phyloP scores from a whole-genome alignment of 2,113 vertebrate genomes.

The Apus apus region DNA sequence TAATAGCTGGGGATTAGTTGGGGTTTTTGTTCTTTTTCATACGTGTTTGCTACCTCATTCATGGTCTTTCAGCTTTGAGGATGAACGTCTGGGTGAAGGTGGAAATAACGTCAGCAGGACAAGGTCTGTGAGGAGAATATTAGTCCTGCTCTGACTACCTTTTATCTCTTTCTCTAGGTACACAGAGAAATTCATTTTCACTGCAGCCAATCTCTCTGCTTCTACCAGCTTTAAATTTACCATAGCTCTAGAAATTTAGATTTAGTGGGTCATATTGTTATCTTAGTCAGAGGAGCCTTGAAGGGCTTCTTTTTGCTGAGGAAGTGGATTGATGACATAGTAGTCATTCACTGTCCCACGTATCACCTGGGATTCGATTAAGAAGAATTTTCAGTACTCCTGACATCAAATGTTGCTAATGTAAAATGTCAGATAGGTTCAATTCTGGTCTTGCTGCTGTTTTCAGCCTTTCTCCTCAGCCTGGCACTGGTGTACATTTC shows the following conservation, averaged over 20 bases:
- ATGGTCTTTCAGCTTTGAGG: not conserved
- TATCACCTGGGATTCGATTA: conserved; percentile 5
- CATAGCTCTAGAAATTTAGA: conserved; percentile 8
- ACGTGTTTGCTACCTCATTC: not conserved
- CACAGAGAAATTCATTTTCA: not conserved
- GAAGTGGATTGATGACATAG: not conserved
- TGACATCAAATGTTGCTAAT: conserved; percentile 5
- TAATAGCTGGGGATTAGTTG: not conserved
- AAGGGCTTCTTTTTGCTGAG: not conserved
- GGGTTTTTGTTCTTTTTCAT: not conserved
- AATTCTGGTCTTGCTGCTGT: not conserved
- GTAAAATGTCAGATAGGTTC: not conserved
- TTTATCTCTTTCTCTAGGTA: not conserved
- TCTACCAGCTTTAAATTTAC: not conserved
- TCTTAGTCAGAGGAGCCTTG: not conserved
- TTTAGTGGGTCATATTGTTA: not conserved
- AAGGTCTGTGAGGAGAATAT: not conserved
- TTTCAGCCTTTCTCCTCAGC: not conserved
- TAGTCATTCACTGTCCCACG: not conserved
- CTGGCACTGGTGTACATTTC: not conserved
- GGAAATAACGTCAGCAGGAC: not conserved
- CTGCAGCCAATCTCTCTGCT: not conserved
- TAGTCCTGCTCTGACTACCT: not conserved
- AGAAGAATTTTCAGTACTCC: not conserved
- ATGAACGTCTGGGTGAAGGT: not conserved